Conservation (phyloP, 2,113 vertebrate species). For the Trematocara variabile region DNA sequence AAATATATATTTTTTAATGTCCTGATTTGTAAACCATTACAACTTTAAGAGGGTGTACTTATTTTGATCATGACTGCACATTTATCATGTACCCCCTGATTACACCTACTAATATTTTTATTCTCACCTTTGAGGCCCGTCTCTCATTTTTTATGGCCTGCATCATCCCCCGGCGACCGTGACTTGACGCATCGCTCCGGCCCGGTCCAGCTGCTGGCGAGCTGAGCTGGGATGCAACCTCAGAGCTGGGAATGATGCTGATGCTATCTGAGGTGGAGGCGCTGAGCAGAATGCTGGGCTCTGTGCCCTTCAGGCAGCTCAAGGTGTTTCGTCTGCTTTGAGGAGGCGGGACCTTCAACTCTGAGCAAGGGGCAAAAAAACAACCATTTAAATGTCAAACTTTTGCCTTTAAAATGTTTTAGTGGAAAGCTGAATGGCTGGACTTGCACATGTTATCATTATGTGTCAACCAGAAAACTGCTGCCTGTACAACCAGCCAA, state of each 20-base stretch:
- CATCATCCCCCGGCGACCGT: constrained; percentile 91
- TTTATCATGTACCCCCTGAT: not conserved
- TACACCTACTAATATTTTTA: not conserved
- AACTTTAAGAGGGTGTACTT: not conserved
- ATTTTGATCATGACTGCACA: not conserved
- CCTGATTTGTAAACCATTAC: not conserved
- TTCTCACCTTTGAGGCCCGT: constrained; percentile 86
- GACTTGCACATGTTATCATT: not conserved
- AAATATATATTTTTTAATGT: not conserved
- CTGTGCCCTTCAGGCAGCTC: constrained; percentile 77
- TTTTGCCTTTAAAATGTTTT: not conserved
- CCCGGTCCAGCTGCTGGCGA: constrained; percentile 70
- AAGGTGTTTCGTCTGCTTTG: constrained; percentile 79
- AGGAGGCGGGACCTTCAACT: constrained; percentile 68
- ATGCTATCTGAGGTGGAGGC: constrained; percentile 67
- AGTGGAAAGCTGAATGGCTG: not conserved
- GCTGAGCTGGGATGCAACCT: constrained; percentile 79
- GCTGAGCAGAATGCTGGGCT: constrained; percentile 56
- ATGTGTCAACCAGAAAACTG: not conserved
- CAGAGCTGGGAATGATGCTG: constrained; percentile 81
- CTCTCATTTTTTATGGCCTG: constrained; percentile 97
- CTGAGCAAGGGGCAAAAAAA: constrained; percentile 43
- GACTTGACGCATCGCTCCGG: constrained; percentile 68
- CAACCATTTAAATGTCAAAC: not conserved
- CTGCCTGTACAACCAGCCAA: not conserved